These are phyloP conservation scores for Linyphia triangularis DNA, from an alignment of 2,888 invertebrate genomes.

Conservation along the genomic window DNA sequence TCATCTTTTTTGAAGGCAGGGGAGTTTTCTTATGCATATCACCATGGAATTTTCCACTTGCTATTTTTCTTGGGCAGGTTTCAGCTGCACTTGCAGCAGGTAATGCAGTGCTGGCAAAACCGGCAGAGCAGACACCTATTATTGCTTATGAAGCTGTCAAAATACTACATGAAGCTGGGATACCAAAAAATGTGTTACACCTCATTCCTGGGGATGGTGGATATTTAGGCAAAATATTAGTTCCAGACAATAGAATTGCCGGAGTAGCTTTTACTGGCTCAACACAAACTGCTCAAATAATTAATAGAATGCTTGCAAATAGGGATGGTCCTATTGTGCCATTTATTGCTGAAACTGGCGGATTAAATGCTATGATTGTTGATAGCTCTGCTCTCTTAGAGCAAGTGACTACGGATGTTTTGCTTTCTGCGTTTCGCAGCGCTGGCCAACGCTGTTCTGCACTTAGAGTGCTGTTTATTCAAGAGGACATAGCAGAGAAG, in stretches of 20 bases:
- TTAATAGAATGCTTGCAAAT: neutral
- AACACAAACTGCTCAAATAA: neutral
- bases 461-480: slow-evolving; percentile 3
- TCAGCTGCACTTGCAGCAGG: neutral
- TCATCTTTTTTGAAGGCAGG: neutral
- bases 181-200: neutral
- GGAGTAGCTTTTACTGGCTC: neutral
- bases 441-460: neutral
- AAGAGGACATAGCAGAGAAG: slow-evolving; percentile 3
- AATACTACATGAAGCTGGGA: neutral
- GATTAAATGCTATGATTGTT: neutral
- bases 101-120: neutral
- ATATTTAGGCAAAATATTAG: neutral
- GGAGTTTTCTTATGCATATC: neutral
- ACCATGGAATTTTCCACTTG: neutral
- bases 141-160: neutral
- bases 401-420: neutral
- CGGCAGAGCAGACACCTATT: neutral
- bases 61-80: neutral
- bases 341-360: neutral
- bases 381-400: neutral
- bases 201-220: neutral
- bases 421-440: neutral
- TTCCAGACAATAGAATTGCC: neutral
- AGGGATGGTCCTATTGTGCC: neutral